A percentile compares a stretch with the other conserved stretches of the same genome.
Conservation (phyloP, 2,888 invertebrate genomes). For the Andrena minutula region DNA sequence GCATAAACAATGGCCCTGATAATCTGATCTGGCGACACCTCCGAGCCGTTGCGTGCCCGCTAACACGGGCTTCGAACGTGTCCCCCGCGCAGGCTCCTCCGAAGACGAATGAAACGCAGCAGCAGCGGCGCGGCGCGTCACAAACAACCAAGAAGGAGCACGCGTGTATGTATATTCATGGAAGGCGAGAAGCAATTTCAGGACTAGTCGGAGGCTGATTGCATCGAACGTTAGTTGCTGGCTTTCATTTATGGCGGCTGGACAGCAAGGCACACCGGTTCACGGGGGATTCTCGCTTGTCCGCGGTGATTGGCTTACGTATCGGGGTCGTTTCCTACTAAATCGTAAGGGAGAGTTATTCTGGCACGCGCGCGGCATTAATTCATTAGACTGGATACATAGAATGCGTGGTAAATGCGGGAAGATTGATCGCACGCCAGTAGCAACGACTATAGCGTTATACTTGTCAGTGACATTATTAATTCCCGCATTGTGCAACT, state of each 20-base stretch:
- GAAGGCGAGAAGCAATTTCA: slow-evolving; percentile 73
- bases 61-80: slow-evolving; percentile 42
- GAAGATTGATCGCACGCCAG: too few species aligned
- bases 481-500: too few species aligned
- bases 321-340: not conserved
- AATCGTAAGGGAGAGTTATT: not conserved
- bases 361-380: too few species aligned
- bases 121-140: slow-evolving; percentile 31
- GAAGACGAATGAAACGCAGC: slow-evolving; percentile 60
- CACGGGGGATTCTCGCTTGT: slow-evolving; percentile 5
- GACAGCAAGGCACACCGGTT: slow-evolving; percentile 10
- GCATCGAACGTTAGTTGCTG: slow-evolving; percentile 54
- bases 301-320: not conserved
- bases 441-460: too few species aligned
- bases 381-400: too few species aligned
- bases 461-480: too few species aligned
- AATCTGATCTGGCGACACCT: slow-evolving; percentile 73
- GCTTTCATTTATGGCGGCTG: slow-evolving; percentile 39
- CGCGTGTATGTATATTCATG: slow-evolving; percentile 61
- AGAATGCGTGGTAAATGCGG: too few species aligned
- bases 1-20: slow-evolving; percentile 73
- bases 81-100: not conserved
- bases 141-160: slow-evolving; percentile 41
- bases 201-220: slow-evolving; percentile 70
- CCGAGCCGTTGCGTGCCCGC: slow-evolving; percentile 38